A percentile compares a stretch with the other conserved stretches of the same genome.
phyloP scores from a whole-genome alignment of 30 jellyfish, hydroid and myxozoan species.

The Hydra vulgaris region DNA sequence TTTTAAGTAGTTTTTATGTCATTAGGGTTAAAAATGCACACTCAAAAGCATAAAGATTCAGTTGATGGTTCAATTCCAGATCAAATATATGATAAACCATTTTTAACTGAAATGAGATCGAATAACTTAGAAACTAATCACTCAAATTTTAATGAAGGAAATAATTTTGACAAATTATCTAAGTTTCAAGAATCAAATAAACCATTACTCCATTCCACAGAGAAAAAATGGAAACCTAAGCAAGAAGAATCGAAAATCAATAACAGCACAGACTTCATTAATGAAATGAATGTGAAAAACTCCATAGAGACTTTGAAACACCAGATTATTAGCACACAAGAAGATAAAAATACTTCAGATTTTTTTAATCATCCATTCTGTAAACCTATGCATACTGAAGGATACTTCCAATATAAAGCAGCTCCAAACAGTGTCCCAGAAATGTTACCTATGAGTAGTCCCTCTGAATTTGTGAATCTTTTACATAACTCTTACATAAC shows the following conservation, averaged over 20 bases:
- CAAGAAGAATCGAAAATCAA: too few species aligned
- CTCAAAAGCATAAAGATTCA: slow-evolving; percentile 8
- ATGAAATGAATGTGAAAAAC: not conserved
- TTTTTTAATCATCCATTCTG: not conserved
- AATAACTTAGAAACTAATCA: not conserved
- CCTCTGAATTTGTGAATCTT: slow-evolving; percentile 20
- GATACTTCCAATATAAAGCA: not conserved
- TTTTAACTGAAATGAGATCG: slow-evolving; percentile 7
- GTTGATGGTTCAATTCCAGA: slow-evolving; percentile 17
- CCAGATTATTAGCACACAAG: not conserved
- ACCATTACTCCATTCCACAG: too few species aligned
- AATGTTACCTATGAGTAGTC: slow-evolving; percentile 11
- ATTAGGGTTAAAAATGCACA: slow-evolving; percentile 26
- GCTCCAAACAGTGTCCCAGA: not conserved
- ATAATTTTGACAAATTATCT: too few species aligned
- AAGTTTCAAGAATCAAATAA: too few species aligned
- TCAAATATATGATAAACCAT: not conserved
- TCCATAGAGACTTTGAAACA: not conserved
- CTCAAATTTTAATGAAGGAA: too few species aligned
- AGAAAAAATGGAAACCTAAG: too few species aligned
- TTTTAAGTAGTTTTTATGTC: not conserved
- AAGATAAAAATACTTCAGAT: not conserved
- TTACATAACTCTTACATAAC: slow-evolving; percentile 21
- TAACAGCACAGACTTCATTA: too few species aligned
- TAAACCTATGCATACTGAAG: slow-evolving; percentile 1